Conservation (phyloP, 2,113 vertebrate species). For the Sceloporus tristichus region DNA sequence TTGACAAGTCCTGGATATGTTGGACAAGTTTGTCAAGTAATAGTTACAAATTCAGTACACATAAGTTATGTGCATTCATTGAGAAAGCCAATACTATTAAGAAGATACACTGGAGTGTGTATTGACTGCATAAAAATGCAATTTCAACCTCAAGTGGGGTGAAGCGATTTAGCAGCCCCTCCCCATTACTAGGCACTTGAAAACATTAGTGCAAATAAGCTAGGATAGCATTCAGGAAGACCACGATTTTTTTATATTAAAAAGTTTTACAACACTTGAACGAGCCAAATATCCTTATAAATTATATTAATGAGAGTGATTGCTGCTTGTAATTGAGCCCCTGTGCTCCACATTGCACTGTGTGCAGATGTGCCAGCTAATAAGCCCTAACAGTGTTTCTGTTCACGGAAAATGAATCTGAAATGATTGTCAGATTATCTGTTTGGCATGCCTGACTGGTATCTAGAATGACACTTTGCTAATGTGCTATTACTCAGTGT, state of each 20-base stretch:
- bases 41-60: not conserved
- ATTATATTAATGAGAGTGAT: constrained; percentile 82
- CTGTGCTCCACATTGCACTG: constrained; percentile 60
- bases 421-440: constrained; percentile 83
- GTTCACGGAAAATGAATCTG: constrained; percentile 82
- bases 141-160: constrained; percentile 10
- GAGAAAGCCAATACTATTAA: not conserved
- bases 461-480: constrained; percentile 82
- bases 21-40: not conserved
- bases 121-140: constrained; percentile 1
- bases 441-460: constrained; percentile 83
- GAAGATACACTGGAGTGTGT: not conserved
- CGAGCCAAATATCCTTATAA: constrained; percentile 75
- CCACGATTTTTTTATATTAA: constrained; percentile 32
- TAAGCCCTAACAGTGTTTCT: constrained; percentile 82
- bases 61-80: not conserved
- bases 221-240: constrained; percentile 48
- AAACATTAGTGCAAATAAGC: constrained; percentile 71
- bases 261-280: constrained; percentile 71
- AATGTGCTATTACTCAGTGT: constrained; percentile 87
- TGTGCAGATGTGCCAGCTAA: constrained; percentile 83
- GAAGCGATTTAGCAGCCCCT: constrained; percentile 16
- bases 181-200: constrained; percentile 37
- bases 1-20: not conserved
- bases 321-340: constrained; percentile 76